Base-by-base conservation (phyloP, 2,888 invertebrate genomes). In the Caenorhabditis virilis region DNA sequence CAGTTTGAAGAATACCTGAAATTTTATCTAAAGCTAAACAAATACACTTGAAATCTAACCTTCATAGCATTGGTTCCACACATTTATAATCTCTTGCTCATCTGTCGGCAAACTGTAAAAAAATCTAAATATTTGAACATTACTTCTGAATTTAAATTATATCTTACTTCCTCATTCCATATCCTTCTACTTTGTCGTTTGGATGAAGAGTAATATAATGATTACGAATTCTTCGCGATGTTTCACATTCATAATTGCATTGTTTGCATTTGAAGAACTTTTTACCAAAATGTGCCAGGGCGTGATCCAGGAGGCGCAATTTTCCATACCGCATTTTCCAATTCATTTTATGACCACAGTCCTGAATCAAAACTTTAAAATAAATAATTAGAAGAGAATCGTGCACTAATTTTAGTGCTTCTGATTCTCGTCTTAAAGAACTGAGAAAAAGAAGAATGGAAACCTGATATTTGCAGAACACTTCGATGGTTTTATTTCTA, bases 301-400 rank as follows among this genome's bases (percentile, higher is more conserved):
- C 59, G 18, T 59, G 59, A 33, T 59, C 59, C 6, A 59, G 42
- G n/a, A 59, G 53, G 1, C 59, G 53, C 0, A 36, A 7, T 42
- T 49, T 59, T 27, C 59, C 59, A 43, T 59, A 59, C 16, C 42
- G 46, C 16, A 7, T 27, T 23, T 38, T 48, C 59, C 59, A 59
- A 1, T 9, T 23, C 38, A 48, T 53, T 1, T 52, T 41, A 13
- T 47, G 52, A 2, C 30, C 22, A 18, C 59, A 59, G 9, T 23
- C 30, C 59, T 59, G 23, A 30, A 30, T 9, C 7, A 9, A 9
- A 13, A 30, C 13, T 30, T 30, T 30, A 30, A 30, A 13, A 30
- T 9, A 30, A 30, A 30, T n/a, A n/a, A n/a, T n/a, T n/a, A n/a
- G n/a, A n/a, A n/a, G n/a, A n/a, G n/a, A n/a, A n/a, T n/a, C n/a